Percentiles rank a stretch among this genome's conserved stretches.
phyloP scores from a whole-genome alignment of 2,113 vertebrate genomes.

The Triplophysa siluroides region DNA sequence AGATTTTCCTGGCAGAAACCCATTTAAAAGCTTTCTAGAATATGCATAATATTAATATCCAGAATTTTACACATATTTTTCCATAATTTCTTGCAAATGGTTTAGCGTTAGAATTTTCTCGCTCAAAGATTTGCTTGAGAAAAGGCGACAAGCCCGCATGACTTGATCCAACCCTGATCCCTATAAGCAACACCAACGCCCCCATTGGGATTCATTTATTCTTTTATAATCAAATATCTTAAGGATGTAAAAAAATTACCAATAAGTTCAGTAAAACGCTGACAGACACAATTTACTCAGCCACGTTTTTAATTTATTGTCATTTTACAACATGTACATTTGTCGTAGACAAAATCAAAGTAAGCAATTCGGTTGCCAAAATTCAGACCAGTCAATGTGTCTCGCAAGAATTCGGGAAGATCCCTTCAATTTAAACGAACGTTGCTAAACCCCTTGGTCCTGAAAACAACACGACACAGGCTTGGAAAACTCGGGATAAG shows the following conservation, averaged over 20 bases:
- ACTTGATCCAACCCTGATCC: background rate
- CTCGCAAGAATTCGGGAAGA: background rate
- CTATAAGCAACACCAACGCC: background rate
- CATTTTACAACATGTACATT: slow-evolving; percentile 32
- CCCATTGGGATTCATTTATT: background rate
- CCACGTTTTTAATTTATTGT: slow-evolving; percentile 26
- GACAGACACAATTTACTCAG: slow-evolving; percentile 1
- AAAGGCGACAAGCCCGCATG: background rate
- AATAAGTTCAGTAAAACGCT: background rate
- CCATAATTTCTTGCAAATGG: background rate
- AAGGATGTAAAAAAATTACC: background rate
- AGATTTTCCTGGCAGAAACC: too few relatives aligned
- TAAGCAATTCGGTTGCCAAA: background rate
- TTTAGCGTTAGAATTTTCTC: background rate
- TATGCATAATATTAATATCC: background rate
- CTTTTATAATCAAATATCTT: too few relatives aligned
- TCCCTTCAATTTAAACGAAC: background rate
- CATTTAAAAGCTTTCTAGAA: background rate
- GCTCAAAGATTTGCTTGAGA: slow-evolving; percentile 15
- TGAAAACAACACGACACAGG: background rate
- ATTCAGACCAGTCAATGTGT: background rate
- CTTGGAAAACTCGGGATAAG: background rate
- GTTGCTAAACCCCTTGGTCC: background rate
- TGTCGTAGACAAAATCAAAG: background rate
- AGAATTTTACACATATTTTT: background rate